phyloP scores from a whole-genome alignment of 2,888 invertebrate genomes.

The Aphidius colemani region DNA sequence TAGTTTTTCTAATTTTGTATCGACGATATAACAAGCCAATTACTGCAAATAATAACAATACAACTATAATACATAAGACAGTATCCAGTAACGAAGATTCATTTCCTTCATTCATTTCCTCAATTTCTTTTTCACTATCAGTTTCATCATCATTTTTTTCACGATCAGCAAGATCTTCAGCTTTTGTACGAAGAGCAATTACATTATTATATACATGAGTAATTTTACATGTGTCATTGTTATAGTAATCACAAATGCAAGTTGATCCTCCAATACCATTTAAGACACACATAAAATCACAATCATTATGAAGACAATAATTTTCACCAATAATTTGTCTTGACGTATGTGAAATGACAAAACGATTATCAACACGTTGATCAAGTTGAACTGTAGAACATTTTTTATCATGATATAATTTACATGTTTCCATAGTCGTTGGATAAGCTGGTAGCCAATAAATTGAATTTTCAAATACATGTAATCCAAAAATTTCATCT shows the following conservation, averaged over 20 bases:
- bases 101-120: too few relatives aligned
- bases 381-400: conserved; percentile 62
- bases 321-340: conserved; percentile 64
- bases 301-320: conserved; percentile 65
- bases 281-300: conserved; percentile 69
- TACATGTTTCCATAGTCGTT: conserved; percentile 66
- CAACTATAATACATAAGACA: too few relatives aligned
- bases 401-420: conserved; percentile 62
- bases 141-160: too few relatives aligned
- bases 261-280: conserved; percentile 56
- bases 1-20: too few relatives aligned
- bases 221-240: not conserved
- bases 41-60: too few relatives aligned
- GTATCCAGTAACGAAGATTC: too few relatives aligned
- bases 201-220: too few relatives aligned
- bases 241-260: conserved; percentile 63
- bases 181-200: too few relatives aligned
- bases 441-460: conserved; percentile 70
- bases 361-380: conserved; percentile 63
- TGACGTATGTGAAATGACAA: conserved; percentile 64
- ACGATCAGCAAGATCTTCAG: too few relatives aligned
- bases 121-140: too few relatives aligned
- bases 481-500: too few relatives aligned
- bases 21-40: too few relatives aligned
- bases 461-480: conserved; percentile 76